Evolutionary conservation across 2,888 invertebrate species (phyloP), one percentile per base, ranked within the genome.

Genomic region (Synanthedon tipuliformis): DNA sequence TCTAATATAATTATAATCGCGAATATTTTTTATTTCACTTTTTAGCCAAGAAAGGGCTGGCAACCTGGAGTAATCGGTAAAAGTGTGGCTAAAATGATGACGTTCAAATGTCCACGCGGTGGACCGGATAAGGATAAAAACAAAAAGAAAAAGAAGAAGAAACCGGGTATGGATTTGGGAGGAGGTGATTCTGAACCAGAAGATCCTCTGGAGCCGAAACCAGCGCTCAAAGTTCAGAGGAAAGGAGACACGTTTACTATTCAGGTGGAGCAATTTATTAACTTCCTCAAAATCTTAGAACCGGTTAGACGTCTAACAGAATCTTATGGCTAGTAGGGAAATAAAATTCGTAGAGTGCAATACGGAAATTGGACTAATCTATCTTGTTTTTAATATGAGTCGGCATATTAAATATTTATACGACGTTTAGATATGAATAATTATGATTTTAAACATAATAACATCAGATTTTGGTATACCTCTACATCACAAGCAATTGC

Each of bases 231-330:
- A 55, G 89, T 92, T 4, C 89, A 90, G 61, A 91, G 92, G 64
- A 90, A 90, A 66, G 89, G 92, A 48, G 92, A 92, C 3, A 80
- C 88, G 2, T 92, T 90, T 64, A 88, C 89, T 27, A 91, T 92
- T 59, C 91, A 91, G 68, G 87, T 87, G 62, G 60, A 58, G 57
- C 41, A 34, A 34, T 34, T 7, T 16, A 51, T 11, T 8, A 7
- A 40, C 27, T 2, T 27, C 8, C 7, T 27, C 8, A 8, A 34
- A 3, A 8, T 34, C 34, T 34, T 34, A 34, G 7, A 34, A 34
- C 34, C 8, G 10, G 0, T 10, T 5, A 34, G 23, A 23, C 1
- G 23, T 23, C 23, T 23, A 23, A 4, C 23, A 23, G 23, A 23
- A 23, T 23, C 23, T 23, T 1, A 23, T 23, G 23, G 23, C 4